phyloP scores from a whole-genome alignment of 1,140 invertebrate genomes.

The Drepana arcuata region DNA sequence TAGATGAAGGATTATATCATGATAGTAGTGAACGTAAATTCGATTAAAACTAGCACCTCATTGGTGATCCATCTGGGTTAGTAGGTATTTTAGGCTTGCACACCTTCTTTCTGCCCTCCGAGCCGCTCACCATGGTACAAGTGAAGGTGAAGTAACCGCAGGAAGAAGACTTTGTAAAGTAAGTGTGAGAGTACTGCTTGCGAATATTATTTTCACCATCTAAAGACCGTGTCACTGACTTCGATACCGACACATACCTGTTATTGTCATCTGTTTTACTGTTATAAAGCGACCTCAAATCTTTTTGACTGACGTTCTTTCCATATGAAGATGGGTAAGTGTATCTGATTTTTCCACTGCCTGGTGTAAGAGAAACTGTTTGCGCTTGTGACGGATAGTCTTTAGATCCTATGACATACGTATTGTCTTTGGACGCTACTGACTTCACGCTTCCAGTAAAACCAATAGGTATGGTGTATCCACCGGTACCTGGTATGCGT shows the following conservation, averaged over 20 bases:
- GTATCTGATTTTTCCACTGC: constrained; percentile 70
- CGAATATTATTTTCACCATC: constrained; percentile 72
- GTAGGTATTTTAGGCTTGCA: constrained; percentile 80
- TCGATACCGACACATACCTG: constrained; percentile 80
- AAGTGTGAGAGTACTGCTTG: constrained; percentile 80
- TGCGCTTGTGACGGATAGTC: constrained; percentile 77
- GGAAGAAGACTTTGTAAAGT: constrained; percentile 87
- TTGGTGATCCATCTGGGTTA: constrained; percentile 64
- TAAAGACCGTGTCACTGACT: constrained; percentile 81
- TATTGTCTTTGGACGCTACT: constrained; percentile 73
- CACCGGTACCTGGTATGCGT: constrained; percentile 74
- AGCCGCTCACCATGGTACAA: constrained; percentile 83
- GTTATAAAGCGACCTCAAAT: constrained; percentile 44
- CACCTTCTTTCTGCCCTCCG: constrained; percentile 83
- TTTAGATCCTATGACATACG: constrained; percentile 69
- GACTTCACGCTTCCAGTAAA: constrained; percentile 78
- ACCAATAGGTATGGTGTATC: constrained; percentile 77
- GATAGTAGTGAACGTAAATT: too few relatives aligned
- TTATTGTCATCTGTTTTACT: constrained; percentile 54
- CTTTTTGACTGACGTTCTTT: constrained; percentile 55
- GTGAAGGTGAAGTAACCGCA: constrained; percentile 90
- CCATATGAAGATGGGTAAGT: constrained; percentile 38
- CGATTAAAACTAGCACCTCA: constrained; percentile 51
- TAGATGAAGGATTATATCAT: too few relatives aligned
- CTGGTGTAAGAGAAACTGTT: constrained; percentile 74